phyloP scores from a whole-genome alignment of 2,797 vertebrate genomes.

The Eulemur rubriventer region DNA sequence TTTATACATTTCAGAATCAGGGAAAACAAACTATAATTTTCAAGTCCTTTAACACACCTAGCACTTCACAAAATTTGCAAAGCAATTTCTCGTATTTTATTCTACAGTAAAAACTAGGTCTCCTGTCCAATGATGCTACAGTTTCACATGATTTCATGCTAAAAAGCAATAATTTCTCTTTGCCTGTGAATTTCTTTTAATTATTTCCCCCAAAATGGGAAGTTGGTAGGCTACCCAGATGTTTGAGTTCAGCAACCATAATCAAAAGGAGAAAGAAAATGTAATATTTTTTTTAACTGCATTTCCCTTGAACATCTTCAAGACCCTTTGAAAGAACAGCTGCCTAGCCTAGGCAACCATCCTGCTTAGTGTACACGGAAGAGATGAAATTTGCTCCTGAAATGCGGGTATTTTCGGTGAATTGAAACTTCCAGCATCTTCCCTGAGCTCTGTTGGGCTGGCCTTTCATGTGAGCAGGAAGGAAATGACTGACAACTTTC shows the following conservation, averaged over 20 bases:
- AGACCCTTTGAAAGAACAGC: neutral
- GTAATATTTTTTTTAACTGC: neutral
- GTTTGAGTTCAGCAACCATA: neutral
- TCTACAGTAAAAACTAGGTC: neutral
- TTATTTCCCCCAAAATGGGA: neutral
- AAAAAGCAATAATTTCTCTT: slow-evolving; percentile 6
- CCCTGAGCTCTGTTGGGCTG: slow-evolving; percentile 50
- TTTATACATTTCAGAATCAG: neutral
- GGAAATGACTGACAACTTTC: slow-evolving; percentile 88
- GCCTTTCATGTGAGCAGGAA: slow-evolving; percentile 85
- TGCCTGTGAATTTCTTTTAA: slow-evolving; percentile 9
- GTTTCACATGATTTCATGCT: neutral
- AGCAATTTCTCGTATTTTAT: neutral
- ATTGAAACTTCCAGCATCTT: slow-evolving; percentile 20
- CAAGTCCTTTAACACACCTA: neutral
- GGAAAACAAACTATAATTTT: neutral
- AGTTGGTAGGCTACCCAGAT: neutral
- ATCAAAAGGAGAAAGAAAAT: neutral
- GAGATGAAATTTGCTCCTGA: neutral
- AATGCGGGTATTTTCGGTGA: neutral
- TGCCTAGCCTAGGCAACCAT: neutral
- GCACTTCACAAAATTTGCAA: neutral
- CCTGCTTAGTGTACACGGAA: no score
- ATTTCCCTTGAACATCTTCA: neutral
- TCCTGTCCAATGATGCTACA: neutral